These are phyloP conservation scores for Erebia epiphron DNA, from an alignment of 2,888 invertebrate species.

Conservation along the genomic window DNA sequence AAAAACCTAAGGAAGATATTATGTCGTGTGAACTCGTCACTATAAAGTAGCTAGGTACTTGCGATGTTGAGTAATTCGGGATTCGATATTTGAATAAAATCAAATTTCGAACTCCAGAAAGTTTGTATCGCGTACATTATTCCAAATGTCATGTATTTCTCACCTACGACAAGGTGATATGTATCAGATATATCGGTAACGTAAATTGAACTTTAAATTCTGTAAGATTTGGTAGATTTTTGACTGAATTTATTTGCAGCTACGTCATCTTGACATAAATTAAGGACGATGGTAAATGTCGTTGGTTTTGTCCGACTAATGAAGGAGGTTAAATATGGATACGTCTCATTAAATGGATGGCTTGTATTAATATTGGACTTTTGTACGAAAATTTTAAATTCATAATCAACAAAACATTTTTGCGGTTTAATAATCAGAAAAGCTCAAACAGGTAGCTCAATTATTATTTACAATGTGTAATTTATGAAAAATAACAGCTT, in stretches of 20 bases:
- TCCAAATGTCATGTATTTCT: conserved; percentile 74
- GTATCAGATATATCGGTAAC: not conserved
- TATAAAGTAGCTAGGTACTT: conserved; percentile 26
- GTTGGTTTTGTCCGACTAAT: conserved; percentile 77
- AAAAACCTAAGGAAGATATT: conserved; percentile 5
- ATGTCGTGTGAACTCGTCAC: not conserved
- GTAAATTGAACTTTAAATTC: conserved; percentile 32
- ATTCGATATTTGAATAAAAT: conserved; percentile 55
- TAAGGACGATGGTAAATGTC: conserved; percentile 66
- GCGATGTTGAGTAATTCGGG: conserved; percentile 21
- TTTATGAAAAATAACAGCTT: conserved; percentile 21
- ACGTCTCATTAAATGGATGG: conserved; percentile 39
- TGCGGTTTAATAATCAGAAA: conserved; percentile 24
- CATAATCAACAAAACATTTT: conserved; percentile 32
- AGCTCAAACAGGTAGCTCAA: conserved; percentile 24
- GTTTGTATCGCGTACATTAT: conserved; percentile 56
- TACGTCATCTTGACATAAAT: conserved; percentile 46
- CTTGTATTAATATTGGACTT: conserved; percentile 35
- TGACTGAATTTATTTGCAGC: conserved; percentile 28
- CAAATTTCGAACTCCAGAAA: conserved; percentile 58
- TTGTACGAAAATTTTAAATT: conserved; percentile 29
- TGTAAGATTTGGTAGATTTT: rapidly evolving
- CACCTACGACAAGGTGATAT: conserved; percentile 51
- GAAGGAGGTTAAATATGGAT: conserved; percentile 57
- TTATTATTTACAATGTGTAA: conserved; percentile 34